Base-by-base conservation (phyloP, 92 coral and sea anemone species). In the Palythoa grandis region DNA sequence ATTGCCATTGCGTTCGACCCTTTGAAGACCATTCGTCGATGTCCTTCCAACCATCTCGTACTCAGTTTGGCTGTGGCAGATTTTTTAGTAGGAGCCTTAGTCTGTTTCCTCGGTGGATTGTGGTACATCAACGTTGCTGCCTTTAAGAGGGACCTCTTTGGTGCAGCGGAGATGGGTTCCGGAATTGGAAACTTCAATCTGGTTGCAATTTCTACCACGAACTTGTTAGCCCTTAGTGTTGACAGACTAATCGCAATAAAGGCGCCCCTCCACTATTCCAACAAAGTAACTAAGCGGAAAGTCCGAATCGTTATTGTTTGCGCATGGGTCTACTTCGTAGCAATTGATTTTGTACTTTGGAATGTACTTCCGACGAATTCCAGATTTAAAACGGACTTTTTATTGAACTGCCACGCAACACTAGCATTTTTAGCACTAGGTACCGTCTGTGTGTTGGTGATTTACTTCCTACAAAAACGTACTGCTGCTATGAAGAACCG, bases 401-500 rank as follows among this genome's bases (percentile, higher is more conserved):
- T 52, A 23, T 22, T 53, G 1, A 77, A 13, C 15, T 58, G 82
- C 19, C 82, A 77, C 20, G 68, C 20, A 15, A 77, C 68, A 22
- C 22, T 35, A 14, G 82, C 69, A 0, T 77, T 77, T 35, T 5
- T 77, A 7, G 52, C 50, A 13, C 47, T 77, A 13, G 68, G 10
- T 54, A 14, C 12, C n/a, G 65, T 24, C 40, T 77, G 82, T 29
- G 23, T 19, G 4, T 20, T 77, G 3, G 50, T 22, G 12, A 58
- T 58, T 16, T 37, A 77, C 11, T 77, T 77, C 25, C 82, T 77
- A 29, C 82, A 57, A 12, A 77, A 57, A 54, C 70, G 56, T 22
- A 54, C 82, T 6, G 29, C 11, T 1, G 69, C 68, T 14, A 54
- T 56, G 67, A 56, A 54, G 25, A 25, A 54, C 8, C 22, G 40